These are phyloP conservation scores for Notoglanidium macrostoma DNA, from an alignment of 2,797 vertebrate species.

Conservation along the genomic window DNA sequence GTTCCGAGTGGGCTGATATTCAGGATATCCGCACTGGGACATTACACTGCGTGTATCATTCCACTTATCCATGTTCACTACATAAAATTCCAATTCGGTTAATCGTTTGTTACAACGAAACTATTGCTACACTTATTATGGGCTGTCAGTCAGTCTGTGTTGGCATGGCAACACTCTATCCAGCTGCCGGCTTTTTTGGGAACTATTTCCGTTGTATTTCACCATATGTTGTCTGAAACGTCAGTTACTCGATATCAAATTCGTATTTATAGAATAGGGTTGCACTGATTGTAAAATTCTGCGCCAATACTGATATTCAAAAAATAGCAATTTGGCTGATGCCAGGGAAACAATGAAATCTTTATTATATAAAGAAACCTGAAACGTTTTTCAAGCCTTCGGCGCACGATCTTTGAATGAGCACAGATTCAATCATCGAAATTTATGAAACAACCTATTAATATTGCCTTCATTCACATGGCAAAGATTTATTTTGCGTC, in stretches of 20 bases:
- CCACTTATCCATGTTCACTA: background rate
- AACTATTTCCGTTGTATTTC: background rate
- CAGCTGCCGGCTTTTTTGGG: background rate
- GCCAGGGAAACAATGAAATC: no score
- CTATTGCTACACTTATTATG: background rate
- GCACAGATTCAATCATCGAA: no score
- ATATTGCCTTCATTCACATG: no score
- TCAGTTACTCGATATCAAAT: background rate
- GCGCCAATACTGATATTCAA: no score
- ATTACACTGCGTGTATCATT: background rate
- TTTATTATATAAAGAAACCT: no score
- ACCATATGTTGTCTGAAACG: background rate
- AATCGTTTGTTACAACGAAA: background rate
- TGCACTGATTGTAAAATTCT: no score
- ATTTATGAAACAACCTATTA: no score
- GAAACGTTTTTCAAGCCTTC: no score
- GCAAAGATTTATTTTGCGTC: no score
- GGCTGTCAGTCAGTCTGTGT: background rate
- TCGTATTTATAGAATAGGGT: background rate
- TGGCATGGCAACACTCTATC: background rate
- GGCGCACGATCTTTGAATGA: no score
- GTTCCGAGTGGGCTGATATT: background rate
- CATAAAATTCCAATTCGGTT: background rate
- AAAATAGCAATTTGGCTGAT: no score
- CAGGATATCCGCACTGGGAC: background rate